phyloP scores from a whole-genome alignment of 2,888 invertebrate genomes.

The Syrista parreyssii region DNA sequence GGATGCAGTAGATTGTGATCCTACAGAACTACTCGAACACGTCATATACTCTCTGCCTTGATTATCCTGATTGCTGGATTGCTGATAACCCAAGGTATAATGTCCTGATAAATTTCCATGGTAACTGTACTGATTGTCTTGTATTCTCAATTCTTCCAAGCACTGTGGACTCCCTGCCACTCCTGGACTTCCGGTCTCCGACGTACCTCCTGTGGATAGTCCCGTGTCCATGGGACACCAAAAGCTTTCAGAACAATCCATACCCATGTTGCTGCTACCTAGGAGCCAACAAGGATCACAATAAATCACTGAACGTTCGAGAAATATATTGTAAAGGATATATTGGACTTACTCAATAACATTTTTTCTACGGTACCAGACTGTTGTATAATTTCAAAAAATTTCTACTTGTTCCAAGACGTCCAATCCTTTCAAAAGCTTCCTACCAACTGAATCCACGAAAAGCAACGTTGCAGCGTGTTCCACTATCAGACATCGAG shows the following conservation, averaged over 20 bases:
- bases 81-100: neutral
- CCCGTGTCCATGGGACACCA: slow-evolving; percentile 18
- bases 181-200: slow-evolving; percentile 15
- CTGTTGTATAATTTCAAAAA: neutral
- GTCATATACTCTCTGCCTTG: neutral
- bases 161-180: slow-evolving; percentile 12
- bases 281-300: neutral
- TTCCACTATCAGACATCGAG: neutral
- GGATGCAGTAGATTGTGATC: slow-evolving; percentile 21
- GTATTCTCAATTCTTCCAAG: slow-evolving; percentile 15
- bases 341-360: neutral
- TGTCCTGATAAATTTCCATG: neutral
- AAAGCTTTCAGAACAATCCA: neutral
- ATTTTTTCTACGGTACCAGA: neutral
- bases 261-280: neutral
- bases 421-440: neutral
- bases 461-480: neutral
- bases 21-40: neutral
- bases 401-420: neutral
- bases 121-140: slow-evolving; percentile 1
- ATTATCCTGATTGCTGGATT: neutral
- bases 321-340: neutral
- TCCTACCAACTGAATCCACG: neutral
- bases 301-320: neutral
- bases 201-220: slow-evolving; percentile 15